Evolutionary conservation across 2,797 vertebrate genomes (phyloP).

Genomic region (Megalops cyprinoides): DNA sequence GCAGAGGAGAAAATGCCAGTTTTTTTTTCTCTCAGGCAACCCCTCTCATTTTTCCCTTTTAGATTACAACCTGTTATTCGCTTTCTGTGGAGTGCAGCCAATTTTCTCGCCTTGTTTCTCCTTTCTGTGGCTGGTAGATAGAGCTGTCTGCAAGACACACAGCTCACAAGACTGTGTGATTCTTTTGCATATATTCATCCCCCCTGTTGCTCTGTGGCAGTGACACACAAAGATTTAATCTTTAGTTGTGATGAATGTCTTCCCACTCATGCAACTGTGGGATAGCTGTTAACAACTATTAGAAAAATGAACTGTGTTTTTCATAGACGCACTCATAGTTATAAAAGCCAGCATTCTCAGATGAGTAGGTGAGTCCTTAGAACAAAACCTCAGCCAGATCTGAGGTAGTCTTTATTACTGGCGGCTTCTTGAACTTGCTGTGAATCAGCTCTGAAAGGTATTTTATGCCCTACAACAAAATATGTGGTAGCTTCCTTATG

Average conservation of each 20-base stretch:
- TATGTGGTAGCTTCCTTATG: conserved; percentile 62
- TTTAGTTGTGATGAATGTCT: neutral
- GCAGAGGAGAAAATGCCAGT: conserved; percentile 42
- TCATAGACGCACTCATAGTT: neutral
- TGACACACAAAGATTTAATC: neutral
- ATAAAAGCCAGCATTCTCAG: neutral
- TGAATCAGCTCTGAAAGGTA: conserved; percentile 63
- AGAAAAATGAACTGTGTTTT: neutral
- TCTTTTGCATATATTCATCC: conserved; percentile 22
- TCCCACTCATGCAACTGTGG: neutral
- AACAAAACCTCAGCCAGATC: neutral
- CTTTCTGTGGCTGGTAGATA: conserved; percentile 71
- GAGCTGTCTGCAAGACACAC: conserved; percentile 63
- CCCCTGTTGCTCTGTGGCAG: conserved; percentile 37
- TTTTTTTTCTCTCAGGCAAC: conserved; percentile 51
- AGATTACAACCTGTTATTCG: conserved; percentile 64
- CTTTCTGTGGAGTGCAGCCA: conserved; percentile 61
- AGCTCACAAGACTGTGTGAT: conserved; percentile 48
- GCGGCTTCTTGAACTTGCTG: neutral
- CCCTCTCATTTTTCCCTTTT: conserved; percentile 54
- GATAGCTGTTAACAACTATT: neutral
- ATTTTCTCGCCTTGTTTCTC: conserved; percentile 72
- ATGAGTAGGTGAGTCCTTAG: too few species aligned
- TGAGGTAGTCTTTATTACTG: neutral
- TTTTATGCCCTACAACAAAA: conserved; percentile 71